These are phyloP conservation scores for Zelleria hepariella DNA, from an alignment of 2,888 invertebrate species.

Conservation along the genomic window DNA sequence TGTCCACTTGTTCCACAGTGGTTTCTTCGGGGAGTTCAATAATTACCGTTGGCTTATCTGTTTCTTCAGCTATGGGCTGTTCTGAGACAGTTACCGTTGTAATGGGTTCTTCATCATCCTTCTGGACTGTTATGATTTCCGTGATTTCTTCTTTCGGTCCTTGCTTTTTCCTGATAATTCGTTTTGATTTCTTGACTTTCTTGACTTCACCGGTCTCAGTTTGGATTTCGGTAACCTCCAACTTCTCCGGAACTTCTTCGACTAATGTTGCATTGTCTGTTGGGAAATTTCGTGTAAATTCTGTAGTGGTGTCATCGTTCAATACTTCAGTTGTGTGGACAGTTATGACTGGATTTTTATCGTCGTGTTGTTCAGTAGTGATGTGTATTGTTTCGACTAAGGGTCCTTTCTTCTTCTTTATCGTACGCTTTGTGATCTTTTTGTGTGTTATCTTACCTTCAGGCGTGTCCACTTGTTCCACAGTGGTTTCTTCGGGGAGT, in stretches of 20 bases:
- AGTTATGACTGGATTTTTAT: slow-evolving; percentile 20
- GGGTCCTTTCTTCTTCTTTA: slow-evolving; percentile 31
- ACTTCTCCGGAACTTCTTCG: slow-evolving; percentile 12
- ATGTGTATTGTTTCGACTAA: slow-evolving; percentile 38
- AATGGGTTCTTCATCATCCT: slow-evolving; percentile 16
- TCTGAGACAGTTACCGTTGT: slow-evolving; percentile 17
- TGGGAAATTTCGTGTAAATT: background rate
- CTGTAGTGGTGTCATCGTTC: slow-evolving; percentile 7
- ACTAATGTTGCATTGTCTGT: slow-evolving; percentile 11
- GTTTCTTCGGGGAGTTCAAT: slow-evolving; percentile 24
- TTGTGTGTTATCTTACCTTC: slow-evolving; percentile 22
- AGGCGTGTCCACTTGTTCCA: slow-evolving; percentile 15
- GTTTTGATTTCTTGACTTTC: slow-evolving; percentile 15
- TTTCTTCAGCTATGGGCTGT: slow-evolving; percentile 14
- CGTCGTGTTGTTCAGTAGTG: slow-evolving; percentile 30
- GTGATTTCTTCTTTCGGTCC: slow-evolving; percentile 19
- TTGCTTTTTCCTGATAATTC: slow-evolving; percentile 17
- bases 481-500: slow-evolving; percentile 36
- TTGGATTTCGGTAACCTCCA: slow-evolving; percentile 14
- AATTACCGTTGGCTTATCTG: background rate
- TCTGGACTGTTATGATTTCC: slow-evolving; percentile 21
- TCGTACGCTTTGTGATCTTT: slow-evolving; percentile 25
- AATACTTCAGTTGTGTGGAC: slow-evolving; percentile 14
- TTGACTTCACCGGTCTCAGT: slow-evolving; percentile 20
- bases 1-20: background rate